Evolutionary conservation across 64 coral and sea anemone genomes (phyloP).

Genomic region (Stichodactyla mertensii): DNA sequence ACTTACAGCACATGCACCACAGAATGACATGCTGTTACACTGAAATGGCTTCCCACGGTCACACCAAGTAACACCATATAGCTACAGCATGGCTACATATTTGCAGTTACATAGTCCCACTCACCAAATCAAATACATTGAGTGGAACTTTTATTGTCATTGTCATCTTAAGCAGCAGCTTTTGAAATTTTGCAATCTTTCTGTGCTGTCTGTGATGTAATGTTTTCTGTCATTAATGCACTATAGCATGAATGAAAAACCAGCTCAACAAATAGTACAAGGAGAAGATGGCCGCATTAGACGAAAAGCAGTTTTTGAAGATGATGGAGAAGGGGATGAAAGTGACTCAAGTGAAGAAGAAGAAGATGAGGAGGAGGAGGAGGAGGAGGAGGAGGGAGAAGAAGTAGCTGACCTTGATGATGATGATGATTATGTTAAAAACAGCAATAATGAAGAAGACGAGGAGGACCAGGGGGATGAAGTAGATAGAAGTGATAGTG

Average conservation of each 20-base stretch:
- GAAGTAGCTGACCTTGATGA: not conserved
- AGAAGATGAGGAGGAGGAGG: not conserved
- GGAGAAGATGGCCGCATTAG: conserved; percentile 35
- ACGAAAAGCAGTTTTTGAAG: conserved; percentile 45
- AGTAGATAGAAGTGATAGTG: not conserved
- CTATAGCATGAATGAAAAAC: not conserved
- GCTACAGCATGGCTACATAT: too few species aligned
- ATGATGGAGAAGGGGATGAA: conserved; percentile 15
- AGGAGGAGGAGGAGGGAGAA: not conserved
- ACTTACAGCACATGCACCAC: not conserved
- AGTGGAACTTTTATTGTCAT: too few species aligned
- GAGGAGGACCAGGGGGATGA: not conserved
- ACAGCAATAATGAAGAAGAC: not conserved
- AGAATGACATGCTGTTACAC: too few species aligned
- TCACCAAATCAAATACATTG: too few species aligned
- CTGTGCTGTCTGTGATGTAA: not conserved
- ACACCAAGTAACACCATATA: too few species aligned
- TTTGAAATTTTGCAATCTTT: too few species aligned
- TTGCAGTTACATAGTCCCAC: too few species aligned
- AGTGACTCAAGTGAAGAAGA: not conserved
- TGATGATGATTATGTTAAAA: not conserved
- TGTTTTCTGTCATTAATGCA: not conserved
- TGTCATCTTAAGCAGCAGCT: too few species aligned
- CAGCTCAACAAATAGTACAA: conserved; percentile 33
- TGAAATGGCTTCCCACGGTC: too few species aligned